phyloP scores from a whole-genome alignment of 2,888 invertebrate genomes.

The Thera obeliscata region DNA sequence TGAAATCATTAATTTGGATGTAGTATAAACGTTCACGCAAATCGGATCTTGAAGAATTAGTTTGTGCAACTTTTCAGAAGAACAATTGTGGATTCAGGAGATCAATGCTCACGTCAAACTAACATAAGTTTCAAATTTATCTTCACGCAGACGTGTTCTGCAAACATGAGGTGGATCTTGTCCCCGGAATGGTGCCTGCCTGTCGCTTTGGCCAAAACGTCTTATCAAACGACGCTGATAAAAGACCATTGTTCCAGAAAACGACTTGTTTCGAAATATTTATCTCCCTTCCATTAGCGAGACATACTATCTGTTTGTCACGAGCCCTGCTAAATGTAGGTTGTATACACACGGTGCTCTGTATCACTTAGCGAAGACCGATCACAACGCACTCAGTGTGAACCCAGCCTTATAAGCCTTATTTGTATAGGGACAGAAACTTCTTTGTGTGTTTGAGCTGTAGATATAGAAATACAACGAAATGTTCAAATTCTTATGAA shows the following conservation, averaged over 20 bases:
- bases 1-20: neutral
- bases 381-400: slow-evolving; percentile 47
- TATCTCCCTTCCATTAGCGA: slow-evolving; percentile 69
- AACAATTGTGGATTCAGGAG: no score
- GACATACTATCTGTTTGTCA: slow-evolving; percentile 69
- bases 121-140: no score
- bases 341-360: slow-evolving; percentile 46
- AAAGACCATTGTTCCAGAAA: slow-evolving; percentile 55
- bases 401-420: slow-evolving; percentile 44
- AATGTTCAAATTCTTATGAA: slow-evolving; percentile 42
- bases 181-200: neutral
- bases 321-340: slow-evolving; percentile 55
- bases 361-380: slow-evolving; percentile 53
- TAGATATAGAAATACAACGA: slow-evolving; percentile 49
- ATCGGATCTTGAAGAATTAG: no score
- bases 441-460: slow-evolving; percentile 48
- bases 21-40: no score
- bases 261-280: slow-evolving; percentile 57
- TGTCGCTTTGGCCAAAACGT: slow-evolving; percentile 15
- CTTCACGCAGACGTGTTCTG: no score
- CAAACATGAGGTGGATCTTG: no score
- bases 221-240: slow-evolving; percentile 58
- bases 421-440: slow-evolving; percentile 47
- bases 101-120: no score
- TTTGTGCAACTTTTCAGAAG: no score